Conservation (phyloP, 2,797 vertebrate species). For the Arremon brunneinucha region DNA sequence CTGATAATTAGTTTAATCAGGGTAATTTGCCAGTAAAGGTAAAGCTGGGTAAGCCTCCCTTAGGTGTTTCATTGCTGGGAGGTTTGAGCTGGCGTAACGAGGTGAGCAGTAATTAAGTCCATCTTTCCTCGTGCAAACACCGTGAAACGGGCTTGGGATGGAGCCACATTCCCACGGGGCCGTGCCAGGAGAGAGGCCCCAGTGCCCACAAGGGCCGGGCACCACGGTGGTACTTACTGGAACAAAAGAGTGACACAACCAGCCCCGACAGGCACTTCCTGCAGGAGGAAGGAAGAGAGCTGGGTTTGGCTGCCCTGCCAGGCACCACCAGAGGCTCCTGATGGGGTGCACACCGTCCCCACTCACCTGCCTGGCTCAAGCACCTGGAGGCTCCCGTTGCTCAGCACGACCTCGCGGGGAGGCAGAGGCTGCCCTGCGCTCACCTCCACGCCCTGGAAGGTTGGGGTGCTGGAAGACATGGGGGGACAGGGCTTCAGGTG, state of each 20-base stretch:
- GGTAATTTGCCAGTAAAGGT: neutral
- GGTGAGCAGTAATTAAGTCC: neutral
- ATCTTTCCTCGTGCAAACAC: neutral
- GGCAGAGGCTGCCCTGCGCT: neutral
- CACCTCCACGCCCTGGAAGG: constrained; percentile 7
- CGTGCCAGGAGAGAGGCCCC: fast-evolving
- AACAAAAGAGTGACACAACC: constrained; percentile 82
- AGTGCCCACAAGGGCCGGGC: fast-evolving
- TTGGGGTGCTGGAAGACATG: constrained; percentile 36
- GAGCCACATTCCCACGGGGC: neutral
- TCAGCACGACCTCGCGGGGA: constrained; percentile 1
- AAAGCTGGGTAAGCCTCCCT: neutral
- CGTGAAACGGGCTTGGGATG: fast-evolving
- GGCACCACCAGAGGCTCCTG: neutral
- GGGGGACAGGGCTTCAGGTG: neutral
- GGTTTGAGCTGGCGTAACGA: neutral
- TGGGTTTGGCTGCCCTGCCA: fast-evolving
- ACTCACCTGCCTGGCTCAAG: constrained; percentile 59
- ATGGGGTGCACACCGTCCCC: fast-evolving
- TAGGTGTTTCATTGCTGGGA: neutral
- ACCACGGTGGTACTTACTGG: constrained; percentile 72
- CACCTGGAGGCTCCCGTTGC: constrained; percentile 35
- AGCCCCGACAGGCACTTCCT: constrained; percentile 74
- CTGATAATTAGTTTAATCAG: neutral
- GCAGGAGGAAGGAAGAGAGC: neutral